Evolutionary conservation across 2,888 invertebrate genomes (phyloP).

Genomic region (Mantis religiosa): DNA sequence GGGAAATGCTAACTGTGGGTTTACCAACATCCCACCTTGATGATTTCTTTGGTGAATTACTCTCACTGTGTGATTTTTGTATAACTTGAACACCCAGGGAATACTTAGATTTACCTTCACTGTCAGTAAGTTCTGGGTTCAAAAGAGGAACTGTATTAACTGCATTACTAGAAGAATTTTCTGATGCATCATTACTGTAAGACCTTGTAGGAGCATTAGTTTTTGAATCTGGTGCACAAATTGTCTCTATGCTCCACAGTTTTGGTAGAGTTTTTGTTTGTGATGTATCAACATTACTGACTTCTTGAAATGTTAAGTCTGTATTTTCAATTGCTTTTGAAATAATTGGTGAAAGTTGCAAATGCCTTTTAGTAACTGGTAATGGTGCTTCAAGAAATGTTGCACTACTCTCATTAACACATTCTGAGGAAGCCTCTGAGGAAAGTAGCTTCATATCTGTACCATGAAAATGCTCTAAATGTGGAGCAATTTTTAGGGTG

Average conservation of each 20-base stretch:
- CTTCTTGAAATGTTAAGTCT: neutral
- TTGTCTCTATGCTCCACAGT: conserved; percentile 39
- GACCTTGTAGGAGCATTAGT: neutral
- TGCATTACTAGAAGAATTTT: neutral
- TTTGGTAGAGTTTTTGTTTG: conserved; percentile 26
- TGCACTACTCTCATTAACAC: neutral
- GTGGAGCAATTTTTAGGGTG: neutral
- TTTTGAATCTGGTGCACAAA: conserved; percentile 32
- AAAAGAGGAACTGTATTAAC: neutral
- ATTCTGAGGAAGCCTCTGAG: neutral
- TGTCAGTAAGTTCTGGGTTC: neutral
- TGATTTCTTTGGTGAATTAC: conserved; percentile 39
- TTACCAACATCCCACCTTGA: conserved; percentile 49
- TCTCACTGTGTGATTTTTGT: conserved; percentile 32
- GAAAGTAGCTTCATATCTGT: neutral
- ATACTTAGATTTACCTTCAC: conserved; percentile 35
- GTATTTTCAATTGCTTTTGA: neutral
- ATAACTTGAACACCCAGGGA: conserved; percentile 44
- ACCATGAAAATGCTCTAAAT: neutral
- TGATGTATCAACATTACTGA: neutral
- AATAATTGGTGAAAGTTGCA: conserved; percentile 6
- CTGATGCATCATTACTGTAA: conserved; percentile 2
- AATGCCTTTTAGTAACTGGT: conserved; percentile 21
- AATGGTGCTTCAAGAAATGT: conserved; percentile 21
- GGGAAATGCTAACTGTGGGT: conserved; percentile 31